Evolutionary conservation across 2,888 invertebrate genomes (phyloP).

Genomic region (Caenorhabditis parvicauda): DNA sequence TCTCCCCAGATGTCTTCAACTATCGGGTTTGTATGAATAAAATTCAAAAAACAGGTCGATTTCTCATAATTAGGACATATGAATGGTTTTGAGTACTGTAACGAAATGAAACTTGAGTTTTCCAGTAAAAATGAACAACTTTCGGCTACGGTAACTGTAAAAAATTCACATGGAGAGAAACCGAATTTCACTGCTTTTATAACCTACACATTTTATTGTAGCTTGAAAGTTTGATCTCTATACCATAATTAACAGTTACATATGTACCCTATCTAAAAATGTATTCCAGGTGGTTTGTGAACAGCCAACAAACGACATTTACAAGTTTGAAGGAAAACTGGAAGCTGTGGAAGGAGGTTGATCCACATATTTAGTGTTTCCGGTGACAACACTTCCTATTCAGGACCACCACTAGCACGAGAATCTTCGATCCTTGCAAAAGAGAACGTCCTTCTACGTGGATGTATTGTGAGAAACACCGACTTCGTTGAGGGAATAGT

Average conservation of each 20-base stretch:
- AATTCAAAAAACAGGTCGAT: background rate
- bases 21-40: constrained; percentile 22
- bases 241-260: background rate
- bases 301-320: constrained; percentile 90
- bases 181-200: background rate
- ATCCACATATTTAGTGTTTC: constrained; percentile 69
- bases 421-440: constrained; percentile 37
- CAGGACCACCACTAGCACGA: constrained; percentile 72
- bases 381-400: background rate
- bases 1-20: constrained; percentile 36
- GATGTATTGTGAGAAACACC: constrained; percentile 91
- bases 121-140: background rate
- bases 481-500: constrained; percentile 94
- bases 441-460: constrained; percentile 85
- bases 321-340: constrained; percentile 81
- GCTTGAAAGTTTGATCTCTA: too few relatives aligned
- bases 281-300: constrained; percentile 84
- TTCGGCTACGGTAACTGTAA: background rate
- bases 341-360: constrained; percentile 65
- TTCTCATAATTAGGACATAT: background rate
- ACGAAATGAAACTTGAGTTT: too few relatives aligned
- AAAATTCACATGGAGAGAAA: background rate
- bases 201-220: too few relatives aligned
- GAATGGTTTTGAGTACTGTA: too few relatives aligned
- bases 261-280: background rate